Evolutionary conservation across 2,797 vertebrate genomes (phyloP).

Genomic region (Melanogrammus aeglefinus): DNA sequence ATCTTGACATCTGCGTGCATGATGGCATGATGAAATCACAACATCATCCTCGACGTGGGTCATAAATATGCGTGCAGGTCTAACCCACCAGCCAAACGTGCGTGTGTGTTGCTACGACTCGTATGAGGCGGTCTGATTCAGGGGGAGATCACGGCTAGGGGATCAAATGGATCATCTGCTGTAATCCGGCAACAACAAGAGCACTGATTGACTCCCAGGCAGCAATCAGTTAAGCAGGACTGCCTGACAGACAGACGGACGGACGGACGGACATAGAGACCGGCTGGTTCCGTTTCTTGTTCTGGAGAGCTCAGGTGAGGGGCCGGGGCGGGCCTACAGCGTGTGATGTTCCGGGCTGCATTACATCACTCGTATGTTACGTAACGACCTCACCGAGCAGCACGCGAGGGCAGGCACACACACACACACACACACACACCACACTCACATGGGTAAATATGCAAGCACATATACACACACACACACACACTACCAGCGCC

Average conservation of each 20-base stretch:
- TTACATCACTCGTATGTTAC: constrained; percentile 74
- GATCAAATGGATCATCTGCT: constrained; percentile 61
- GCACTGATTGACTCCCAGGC: constrained; percentile 32
- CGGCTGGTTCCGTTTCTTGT: constrained; percentile 29
- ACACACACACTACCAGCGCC: constrained; percentile 9
- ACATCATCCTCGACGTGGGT: neutral
- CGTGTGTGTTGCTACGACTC: neutral
- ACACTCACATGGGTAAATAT: neutral
- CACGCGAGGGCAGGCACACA: too few relatives aligned
- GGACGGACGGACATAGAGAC: constrained; percentile 19
- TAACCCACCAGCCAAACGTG: neutral
- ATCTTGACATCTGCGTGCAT: too few relatives aligned
- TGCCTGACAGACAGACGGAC: neutral
- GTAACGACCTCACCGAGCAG: constrained; percentile 60
- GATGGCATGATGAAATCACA: neutral
- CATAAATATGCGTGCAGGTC: neutral
- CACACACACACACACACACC: constrained; percentile 14
- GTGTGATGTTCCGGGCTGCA: constrained; percentile 56
- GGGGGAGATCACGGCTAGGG: constrained; percentile 49
- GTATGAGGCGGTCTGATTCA: constrained; percentile 51
- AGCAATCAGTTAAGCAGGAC: constrained; percentile 15
- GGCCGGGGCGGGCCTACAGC: constrained; percentile 47
- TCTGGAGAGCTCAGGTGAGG: constrained; percentile 61
- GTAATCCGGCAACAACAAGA: constrained; percentile 53
- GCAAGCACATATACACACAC: neutral